Percentiles rank a stretch among this genome's conserved stretches.
Conservation (phyloP, 2,888 invertebrate genomes). For the Agrochola circellaris region DNA sequence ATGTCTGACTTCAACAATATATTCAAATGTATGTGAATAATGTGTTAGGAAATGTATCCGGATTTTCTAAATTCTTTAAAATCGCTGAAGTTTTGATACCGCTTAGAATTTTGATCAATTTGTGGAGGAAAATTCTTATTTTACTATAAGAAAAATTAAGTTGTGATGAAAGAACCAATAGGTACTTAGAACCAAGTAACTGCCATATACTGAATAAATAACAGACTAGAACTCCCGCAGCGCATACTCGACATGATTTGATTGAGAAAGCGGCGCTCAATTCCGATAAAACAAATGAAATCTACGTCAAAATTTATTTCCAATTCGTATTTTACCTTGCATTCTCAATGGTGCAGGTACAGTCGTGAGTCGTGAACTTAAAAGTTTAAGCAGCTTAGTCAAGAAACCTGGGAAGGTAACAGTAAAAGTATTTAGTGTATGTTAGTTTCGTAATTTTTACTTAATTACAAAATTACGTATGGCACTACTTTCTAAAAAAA, state of each 20-base stretch:
- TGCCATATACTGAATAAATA: constrained; percentile 12
- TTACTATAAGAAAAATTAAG: background rate
- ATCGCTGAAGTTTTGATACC: constrained; percentile 47
- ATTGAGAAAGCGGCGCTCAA: constrained; percentile 26
- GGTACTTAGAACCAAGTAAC: background rate
- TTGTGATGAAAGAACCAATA: background rate
- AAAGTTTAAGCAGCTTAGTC: background rate
- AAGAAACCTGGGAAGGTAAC: background rate
- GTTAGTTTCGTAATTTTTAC: background rate
- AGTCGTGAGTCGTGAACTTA: background rate
- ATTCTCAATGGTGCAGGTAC: background rate
- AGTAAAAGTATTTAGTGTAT: background rate
- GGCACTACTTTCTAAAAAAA: no score
- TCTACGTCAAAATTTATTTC: constrained; percentile 41
- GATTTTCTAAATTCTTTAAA: constrained; percentile 57
- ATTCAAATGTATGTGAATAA: constrained; percentile 65
- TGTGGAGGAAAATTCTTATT: background rate
- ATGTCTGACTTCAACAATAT: constrained; percentile 63
- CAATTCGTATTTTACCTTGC: constrained; percentile 16
- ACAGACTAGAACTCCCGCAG: background rate
- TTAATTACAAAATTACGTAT: no score
- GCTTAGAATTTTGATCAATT: constrained; percentile 37
- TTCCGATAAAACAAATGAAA: constrained; percentile 50
- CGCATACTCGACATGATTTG: constrained; percentile 22
- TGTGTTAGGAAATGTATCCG: constrained; percentile 55